phyloP scores from a whole-genome alignment of 1,140 invertebrate genomes.

The Phocides pigmalion region DNA sequence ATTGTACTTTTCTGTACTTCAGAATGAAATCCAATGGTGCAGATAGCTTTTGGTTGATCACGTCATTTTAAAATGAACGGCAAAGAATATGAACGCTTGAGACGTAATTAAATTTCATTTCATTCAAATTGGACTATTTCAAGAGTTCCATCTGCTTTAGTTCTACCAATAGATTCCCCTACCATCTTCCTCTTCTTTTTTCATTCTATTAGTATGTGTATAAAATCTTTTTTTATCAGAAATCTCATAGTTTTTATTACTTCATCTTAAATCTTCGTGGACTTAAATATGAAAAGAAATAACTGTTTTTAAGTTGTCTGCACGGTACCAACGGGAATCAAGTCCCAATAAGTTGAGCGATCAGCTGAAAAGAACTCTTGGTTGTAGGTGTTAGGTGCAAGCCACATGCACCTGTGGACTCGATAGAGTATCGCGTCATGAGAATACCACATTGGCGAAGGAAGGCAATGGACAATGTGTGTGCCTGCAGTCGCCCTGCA shows the following conservation, averaged over 20 bases:
- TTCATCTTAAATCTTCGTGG: conserved; percentile 40
- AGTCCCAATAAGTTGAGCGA: conserved; percentile 65
- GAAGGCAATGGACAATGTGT: conserved; percentile 35
- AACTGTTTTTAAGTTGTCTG: conserved; percentile 45
- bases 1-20: conserved; percentile 84
- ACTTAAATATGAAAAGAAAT: conserved; percentile 50
- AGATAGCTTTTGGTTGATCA: conserved; percentile 84
- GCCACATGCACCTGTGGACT: conserved; percentile 80
- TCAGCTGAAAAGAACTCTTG: conserved; percentile 66
- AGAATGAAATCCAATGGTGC: conserved; percentile 83
- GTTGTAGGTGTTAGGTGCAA: conserved; percentile 64
- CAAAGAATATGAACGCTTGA: conserved; percentile 84
- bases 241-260: conserved; percentile 52
- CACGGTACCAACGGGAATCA: conserved; percentile 30
- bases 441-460: conserved; percentile 57
- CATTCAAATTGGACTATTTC: conserved; percentile 50
- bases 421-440: conserved; percentile 76
- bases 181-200: conserved; percentile 69
- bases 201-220: conserved; percentile 84
- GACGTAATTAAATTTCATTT: conserved; percentile 68
- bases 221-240: conserved; percentile 82
- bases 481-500: conserved; percentile 57
- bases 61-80: conserved; percentile 86
- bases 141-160: conserved; percentile 56
- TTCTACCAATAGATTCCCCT: conserved; percentile 73